These are phyloP conservation scores for Enteromius unitaeniatus DNA, from an alignment of 2,797 vertebrate genomes.

Conservation along the genomic window DNA sequence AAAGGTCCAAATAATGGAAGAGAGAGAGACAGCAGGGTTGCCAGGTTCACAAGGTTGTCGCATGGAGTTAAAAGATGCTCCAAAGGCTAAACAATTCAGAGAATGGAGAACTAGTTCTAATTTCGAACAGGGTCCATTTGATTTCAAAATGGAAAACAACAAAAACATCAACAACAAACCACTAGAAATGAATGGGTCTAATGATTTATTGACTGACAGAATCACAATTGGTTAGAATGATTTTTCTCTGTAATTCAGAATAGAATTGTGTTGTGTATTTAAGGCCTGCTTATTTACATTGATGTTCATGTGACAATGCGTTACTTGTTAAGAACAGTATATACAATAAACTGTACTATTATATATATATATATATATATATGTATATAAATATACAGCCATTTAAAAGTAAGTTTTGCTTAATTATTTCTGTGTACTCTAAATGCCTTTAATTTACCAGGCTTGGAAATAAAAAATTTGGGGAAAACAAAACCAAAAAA, in stretches of 20 bases:
- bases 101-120: background rate
- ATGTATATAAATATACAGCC: too few species aligned
- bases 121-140: background rate
- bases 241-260: background rate
- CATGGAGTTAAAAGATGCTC: background rate
- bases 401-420: background rate
- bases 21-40: conserved; percentile 1
- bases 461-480: too few species aligned
- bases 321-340: background rate
- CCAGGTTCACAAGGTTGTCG: background rate
- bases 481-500: too few species aligned
- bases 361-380: too few species aligned
- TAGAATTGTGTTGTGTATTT: background rate
- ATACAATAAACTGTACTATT: background rate
- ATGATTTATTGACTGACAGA: background rate
- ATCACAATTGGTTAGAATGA: background rate
- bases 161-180: background rate
- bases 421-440: too few species aligned
- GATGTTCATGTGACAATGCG: background rate
- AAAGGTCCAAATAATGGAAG: background rate
- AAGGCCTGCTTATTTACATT: background rate
- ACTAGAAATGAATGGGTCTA: background rate
- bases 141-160: background rate
- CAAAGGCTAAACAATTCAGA: background rate
- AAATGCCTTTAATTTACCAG: too few species aligned